Base-by-base conservation (phyloP, 2,888 invertebrate genomes). In the Ochropleura leucogaster region DNA sequence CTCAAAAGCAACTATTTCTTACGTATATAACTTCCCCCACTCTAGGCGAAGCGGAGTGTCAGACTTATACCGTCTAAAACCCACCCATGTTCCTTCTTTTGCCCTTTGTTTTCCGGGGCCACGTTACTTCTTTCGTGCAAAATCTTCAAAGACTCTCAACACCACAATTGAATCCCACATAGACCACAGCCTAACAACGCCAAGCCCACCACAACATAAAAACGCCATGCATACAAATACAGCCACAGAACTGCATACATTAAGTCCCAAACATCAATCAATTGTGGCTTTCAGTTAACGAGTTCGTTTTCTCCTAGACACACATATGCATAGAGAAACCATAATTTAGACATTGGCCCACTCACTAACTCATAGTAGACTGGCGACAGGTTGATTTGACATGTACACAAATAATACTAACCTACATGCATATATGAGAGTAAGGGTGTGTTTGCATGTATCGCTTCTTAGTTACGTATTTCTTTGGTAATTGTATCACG, bases 241-340 rank as follows among this genome's bases (percentile, higher is more conserved):
- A 14, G 62, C 68, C 60, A 63, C 82, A 66, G 84, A 71, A 73
- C 82, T 77, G 86, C 73, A 86, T 87, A 86, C 55, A 87, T 87
- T 84, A 79, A 81, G 51, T 64, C 44, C 55, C 62, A 85, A 83
- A 88, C 92, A 93, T 93, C 93, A 91, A 92, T 93, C 93, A 92
- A 87, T 86, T 83, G 84, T 82, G 84, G 80, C 75, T 79, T 65
- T 80, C 85, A 63, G 84, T 93, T 95, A 95, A 95, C 95, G 94
- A 95, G 94, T 90, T 79, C 86, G 90, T 90, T 93, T 91, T 88
- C 90, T 89, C 90, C 85, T 59, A 77, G 85, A 88, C 94, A 94
- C 94, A 94, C 94, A 95, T 95, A 95, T 96, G 95, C 95, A 95
- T 95, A 93, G 87, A 90, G 91, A 92, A 91, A 88, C 94, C 90